Conservation (phyloP, 1,140 invertebrate species). For the Muscidifurax raptorellus region DNA sequence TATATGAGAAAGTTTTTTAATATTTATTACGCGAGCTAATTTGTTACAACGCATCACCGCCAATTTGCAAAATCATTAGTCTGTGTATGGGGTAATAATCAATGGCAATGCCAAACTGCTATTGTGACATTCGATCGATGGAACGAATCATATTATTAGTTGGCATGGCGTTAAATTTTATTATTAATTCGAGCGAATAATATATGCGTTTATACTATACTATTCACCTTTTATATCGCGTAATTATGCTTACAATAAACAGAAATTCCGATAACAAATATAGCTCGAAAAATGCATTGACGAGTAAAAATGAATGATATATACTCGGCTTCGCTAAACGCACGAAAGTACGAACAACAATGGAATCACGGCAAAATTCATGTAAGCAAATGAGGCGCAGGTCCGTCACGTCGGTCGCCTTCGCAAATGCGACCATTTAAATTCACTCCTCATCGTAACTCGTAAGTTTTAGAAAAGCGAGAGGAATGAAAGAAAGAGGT, state of each 20-base stretch:
- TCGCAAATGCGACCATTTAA: slow-evolving; percentile 28
- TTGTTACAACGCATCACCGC: background rate
- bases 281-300: too few species aligned
- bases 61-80: background rate
- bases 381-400: slow-evolving; percentile 3
- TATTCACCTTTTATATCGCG: too few species aligned
- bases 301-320: too few species aligned
- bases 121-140: background rate
- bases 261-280: too few species aligned
- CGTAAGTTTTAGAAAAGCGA: slow-evolving; percentile 1
- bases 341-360: background rate
- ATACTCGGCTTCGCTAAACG: too few species aligned
- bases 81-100: background rate
- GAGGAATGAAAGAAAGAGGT: background rate
- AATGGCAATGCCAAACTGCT: background rate
- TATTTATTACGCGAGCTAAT: too few species aligned
- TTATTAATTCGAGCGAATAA: too few species aligned
- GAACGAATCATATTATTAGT: background rate
- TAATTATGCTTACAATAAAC: too few species aligned
- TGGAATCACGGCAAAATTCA: background rate
- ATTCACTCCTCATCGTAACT: slow-evolving; percentile 13
- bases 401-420: background rate
- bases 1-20: too few species aligned
- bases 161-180: too few species aligned
- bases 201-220: too few species aligned